Conservation (phyloP, 2,797 vertebrate genomes). For the Sphenopsis melanotis region DNA sequence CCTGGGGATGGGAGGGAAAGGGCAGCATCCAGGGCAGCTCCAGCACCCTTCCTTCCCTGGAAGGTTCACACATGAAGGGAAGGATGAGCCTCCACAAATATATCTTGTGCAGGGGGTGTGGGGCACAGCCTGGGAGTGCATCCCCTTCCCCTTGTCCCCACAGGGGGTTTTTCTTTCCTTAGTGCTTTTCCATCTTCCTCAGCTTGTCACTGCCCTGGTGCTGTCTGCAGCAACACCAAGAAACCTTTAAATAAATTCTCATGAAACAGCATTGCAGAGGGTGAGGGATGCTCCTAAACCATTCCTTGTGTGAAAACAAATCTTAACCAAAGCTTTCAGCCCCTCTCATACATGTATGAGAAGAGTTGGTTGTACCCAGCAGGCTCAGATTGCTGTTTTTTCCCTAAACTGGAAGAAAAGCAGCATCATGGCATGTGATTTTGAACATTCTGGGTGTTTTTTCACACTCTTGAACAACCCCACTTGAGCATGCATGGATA, state of each 20-base stretch:
- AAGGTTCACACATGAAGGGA: accelerated
- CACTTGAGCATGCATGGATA: background rate
- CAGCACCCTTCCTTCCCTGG: slow-evolving; percentile 20
- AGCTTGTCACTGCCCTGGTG: background rate
- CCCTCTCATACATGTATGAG: accelerated
- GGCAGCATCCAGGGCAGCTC: background rate
- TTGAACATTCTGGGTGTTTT: background rate
- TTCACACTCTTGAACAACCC: accelerated
- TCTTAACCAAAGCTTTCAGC: background rate
- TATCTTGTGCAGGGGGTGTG: accelerated
- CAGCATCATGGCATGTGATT: background rate
- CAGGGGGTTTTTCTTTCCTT: background rate
- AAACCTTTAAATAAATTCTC: background rate
- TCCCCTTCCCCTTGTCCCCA: background rate
- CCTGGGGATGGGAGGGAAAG: slow-evolving; percentile 16
- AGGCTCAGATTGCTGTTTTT: background rate
- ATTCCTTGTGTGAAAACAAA: background rate
- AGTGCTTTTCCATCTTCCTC: background rate
- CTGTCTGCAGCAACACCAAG: background rate
- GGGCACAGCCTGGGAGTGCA: accelerated
- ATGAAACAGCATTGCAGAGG: background rate
- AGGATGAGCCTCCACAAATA: accelerated
- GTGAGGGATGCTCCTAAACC: background rate
- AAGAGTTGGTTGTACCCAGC: background rate
- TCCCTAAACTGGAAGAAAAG: background rate